Base-by-base conservation (phyloP, 2,888 invertebrate genomes). In the Iphiclides podalirius region DNA sequence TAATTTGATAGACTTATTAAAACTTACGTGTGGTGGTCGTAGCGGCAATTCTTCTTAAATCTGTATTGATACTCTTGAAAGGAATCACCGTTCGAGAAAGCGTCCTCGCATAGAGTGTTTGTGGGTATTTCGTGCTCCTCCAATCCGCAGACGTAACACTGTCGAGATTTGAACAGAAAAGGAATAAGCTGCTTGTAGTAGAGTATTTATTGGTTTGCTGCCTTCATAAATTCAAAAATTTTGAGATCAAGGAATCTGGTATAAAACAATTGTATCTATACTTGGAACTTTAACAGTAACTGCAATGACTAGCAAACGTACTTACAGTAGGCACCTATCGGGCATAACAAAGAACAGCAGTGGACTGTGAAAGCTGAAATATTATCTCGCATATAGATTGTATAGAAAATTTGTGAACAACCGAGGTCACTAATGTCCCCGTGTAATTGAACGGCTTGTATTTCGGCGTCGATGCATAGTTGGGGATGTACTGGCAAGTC, bases 141-240 rank as follows among this genome's bases (percentile, higher is more conserved):
- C 17, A 82, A 53, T 0, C 83, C 83, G 45, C 82, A 83, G 0
- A 83, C 79, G 55, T 71, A 83, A 46, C 83, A 83, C 81, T 81
- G 52, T 47, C 28, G 35, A 33, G 6, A n/a, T 28, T 17, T n/a
- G 7, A 9, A 23, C n/a, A n/a, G n/a, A n/a, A n/a, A n/a, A n/a
- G n/a, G n/a, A n/a, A n/a, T n/a, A n/a, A n/a, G n/a, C n/a, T n/a
- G n/a, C n/a, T n/a, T n/a, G n/a, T n/a, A n/a, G n/a, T n/a, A n/a
- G n/a, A n/a, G n/a, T n/a, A n/a, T n/a, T n/a, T n/a, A n/a, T n/a
- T n/a, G n/a, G n/a, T n/a, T n/a, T n/a, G n/a, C n/a, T n/a, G n/a
- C n/a, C n/a, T n/a, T n/a, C n/a, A n/a, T n/a, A n/a, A n/a, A n/a
- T n/a, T n/a, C n/a, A n/a, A n/a, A n/a, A n/a, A n/a, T n/a, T n/a